Percentiles rank a stretch among this genome's conserved stretches.
These are phyloP conservation scores for Noctua fimbriata DNA, from an alignment of 2,888 invertebrate genomes.

Conservation along the genomic window DNA sequence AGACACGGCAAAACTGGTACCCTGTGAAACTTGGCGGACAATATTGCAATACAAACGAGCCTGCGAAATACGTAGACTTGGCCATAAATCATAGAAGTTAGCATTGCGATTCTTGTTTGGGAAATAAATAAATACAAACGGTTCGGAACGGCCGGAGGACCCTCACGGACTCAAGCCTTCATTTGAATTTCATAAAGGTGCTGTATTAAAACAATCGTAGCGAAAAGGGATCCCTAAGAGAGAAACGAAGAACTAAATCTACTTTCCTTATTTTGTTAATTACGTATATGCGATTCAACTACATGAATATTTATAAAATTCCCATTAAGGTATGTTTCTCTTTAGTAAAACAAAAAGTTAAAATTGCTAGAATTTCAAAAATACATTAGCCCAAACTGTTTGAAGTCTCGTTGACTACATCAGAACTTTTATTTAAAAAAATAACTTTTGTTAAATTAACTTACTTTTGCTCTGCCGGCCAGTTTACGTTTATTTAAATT, in stretches of 20 bases:
- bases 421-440: slow-evolving; percentile 39
- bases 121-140: slow-evolving; percentile 80
- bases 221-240: slow-evolving; percentile 59
- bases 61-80: slow-evolving; percentile 71
- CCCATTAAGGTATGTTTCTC: neutral
- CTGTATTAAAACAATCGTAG: slow-evolving; percentile 80
- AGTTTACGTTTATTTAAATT: slow-evolving; percentile 42
- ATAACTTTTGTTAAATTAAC: slow-evolving; percentile 25
- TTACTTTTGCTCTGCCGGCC: slow-evolving; percentile 17
- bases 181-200: slow-evolving; percentile 85
- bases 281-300: slow-evolving; percentile 10
- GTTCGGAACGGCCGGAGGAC: slow-evolving; percentile 69
- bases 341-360: neutral
- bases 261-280: slow-evolving; percentile 23
- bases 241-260: slow-evolving; percentile 28
- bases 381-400: slow-evolving; percentile 38
- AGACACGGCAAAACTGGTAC: slow-evolving; percentile 67
- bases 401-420: slow-evolving; percentile 41
- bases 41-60: slow-evolving; percentile 81
- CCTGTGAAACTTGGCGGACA: slow-evolving; percentile 75
- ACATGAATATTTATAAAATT: slow-evolving; percentile 25
- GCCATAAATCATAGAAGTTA: slow-evolving; percentile 84
- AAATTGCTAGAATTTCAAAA: slow-evolving; percentile 30
- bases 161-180: slow-evolving; percentile 70
- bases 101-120: slow-evolving; percentile 81